phyloP scores from a whole-genome alignment of 1,140 invertebrate genomes.

The Daktulosphaira vitifoliae region DNA sequence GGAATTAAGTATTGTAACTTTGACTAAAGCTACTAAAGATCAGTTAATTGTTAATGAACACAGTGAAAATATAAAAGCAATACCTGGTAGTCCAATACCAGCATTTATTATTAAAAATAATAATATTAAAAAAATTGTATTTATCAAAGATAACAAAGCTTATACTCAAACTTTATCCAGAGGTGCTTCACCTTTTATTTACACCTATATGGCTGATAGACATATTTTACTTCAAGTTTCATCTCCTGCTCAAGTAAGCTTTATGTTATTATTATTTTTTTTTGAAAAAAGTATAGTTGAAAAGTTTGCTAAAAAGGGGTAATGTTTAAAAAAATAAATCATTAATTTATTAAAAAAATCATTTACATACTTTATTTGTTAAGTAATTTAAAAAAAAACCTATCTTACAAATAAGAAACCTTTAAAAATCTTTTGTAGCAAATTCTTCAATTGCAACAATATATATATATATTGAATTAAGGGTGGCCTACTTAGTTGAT shows the following conservation, averaged over 20 bases:
- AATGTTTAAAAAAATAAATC: no score
- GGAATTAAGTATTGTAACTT: slow-evolving; percentile 6
- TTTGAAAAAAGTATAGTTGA: no score
- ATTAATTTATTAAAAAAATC: no score
- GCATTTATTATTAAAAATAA: slow-evolving; percentile 18
- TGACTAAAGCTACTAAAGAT: slow-evolving; percentile 13
- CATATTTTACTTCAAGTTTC: slow-evolving; percentile 27
- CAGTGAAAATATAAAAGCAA: neutral
- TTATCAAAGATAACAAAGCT: neutral
- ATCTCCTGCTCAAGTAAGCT: slow-evolving; percentile 16
- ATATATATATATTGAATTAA: no score
- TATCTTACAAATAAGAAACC: no score
- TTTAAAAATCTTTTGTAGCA: no score
- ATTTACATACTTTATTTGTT: no score
- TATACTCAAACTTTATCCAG: neutral
- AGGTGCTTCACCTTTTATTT: slow-evolving; percentile 10
- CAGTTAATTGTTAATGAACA: neutral
- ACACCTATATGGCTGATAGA: slow-evolving; percentile 23
- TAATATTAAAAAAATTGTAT: slow-evolving; percentile 21
- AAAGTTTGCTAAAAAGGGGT: no score
- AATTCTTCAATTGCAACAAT: no score
- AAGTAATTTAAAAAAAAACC: no score
- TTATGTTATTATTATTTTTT: no score
- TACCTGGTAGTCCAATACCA: slow-evolving; percentile 17
- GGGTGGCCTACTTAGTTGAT: no score